phyloP scores from a whole-genome alignment of 2,113 vertebrate genomes.

The Rutilus rutilus region DNA sequence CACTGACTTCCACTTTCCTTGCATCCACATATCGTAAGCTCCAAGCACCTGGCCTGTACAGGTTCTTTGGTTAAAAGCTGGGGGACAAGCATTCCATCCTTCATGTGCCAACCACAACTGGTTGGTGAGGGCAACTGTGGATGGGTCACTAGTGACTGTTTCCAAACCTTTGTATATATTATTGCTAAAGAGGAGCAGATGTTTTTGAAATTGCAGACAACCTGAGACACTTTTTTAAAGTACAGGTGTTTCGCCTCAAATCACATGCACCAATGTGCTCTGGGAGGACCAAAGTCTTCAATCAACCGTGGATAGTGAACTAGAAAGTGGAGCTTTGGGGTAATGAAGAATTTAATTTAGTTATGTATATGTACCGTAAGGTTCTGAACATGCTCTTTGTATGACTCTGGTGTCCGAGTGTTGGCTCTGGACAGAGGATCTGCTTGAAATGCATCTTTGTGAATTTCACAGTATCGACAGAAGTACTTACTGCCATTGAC shows the following conservation, averaged over 20 bases:
- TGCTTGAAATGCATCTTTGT: not conserved
- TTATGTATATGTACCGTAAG: too few relatives aligned
- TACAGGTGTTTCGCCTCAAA: too few relatives aligned
- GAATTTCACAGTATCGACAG: constrained; percentile 48
- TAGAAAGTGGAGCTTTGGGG: too few relatives aligned
- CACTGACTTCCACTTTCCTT: not conserved
- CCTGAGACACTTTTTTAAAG: too few relatives aligned
- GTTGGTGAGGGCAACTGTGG: constrained; percentile 39
- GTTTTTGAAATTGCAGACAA: too few relatives aligned
- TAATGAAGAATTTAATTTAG: too few relatives aligned
- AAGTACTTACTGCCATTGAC: not conserved
- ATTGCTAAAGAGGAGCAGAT: too few relatives aligned
- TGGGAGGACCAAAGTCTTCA: too few relatives aligned
- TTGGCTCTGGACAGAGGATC: not conserved
- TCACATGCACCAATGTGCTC: too few relatives aligned
- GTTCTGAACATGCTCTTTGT: constrained; percentile 6
- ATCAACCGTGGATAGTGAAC: too few relatives aligned
- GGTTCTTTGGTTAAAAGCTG: constrained; percentile 34
- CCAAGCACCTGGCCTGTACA: constrained; percentile 3
- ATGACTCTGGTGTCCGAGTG: not conserved
- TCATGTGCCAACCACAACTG: constrained; percentile 43
- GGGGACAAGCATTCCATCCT: constrained; percentile 28
- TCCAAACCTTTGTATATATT: too few relatives aligned
- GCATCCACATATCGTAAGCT: not conserved
- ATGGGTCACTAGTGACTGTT: not conserved